These are phyloP conservation scores for Hymenopus coronatus DNA, from an alignment of 2,888 invertebrate species.

Conservation along the genomic window DNA sequence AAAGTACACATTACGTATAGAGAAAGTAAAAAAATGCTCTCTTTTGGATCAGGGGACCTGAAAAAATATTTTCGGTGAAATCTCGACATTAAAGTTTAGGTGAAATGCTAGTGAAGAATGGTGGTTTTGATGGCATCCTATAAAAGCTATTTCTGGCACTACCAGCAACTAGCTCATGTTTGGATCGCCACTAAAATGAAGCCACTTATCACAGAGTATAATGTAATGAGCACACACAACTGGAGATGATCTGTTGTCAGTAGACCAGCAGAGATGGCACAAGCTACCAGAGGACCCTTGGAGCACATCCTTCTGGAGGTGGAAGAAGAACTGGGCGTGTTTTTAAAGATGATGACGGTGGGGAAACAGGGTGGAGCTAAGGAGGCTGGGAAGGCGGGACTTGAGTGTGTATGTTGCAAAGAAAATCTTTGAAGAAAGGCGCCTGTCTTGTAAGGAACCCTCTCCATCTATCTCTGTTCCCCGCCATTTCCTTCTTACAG, in stretches of 20 bases:
- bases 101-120: no score
- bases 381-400: slow-evolving; percentile 7
- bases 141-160: no score
- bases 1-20: no score
- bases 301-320: neutral
- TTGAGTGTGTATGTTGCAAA: neutral
- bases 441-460: neutral
- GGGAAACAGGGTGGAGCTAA: slow-evolving; percentile 6
- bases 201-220: no score
- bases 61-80: no score
- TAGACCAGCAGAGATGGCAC: neutral
- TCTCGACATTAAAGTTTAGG: no score
- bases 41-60: no score
- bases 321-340: neutral
- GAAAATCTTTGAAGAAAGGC: slow-evolving; percentile 18
- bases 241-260: neutral
- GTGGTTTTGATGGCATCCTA: no score
- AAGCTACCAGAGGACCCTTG: neutral
- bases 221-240: no score
- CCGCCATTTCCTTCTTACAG: neutral
- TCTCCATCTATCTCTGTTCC: neutral
- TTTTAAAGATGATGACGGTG: neutral
- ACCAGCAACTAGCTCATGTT: no score
- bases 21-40: no score
- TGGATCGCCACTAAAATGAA: no score